Base-by-base conservation (phyloP, 2,888 invertebrate species). In the Sarcophaga variegata region DNA sequence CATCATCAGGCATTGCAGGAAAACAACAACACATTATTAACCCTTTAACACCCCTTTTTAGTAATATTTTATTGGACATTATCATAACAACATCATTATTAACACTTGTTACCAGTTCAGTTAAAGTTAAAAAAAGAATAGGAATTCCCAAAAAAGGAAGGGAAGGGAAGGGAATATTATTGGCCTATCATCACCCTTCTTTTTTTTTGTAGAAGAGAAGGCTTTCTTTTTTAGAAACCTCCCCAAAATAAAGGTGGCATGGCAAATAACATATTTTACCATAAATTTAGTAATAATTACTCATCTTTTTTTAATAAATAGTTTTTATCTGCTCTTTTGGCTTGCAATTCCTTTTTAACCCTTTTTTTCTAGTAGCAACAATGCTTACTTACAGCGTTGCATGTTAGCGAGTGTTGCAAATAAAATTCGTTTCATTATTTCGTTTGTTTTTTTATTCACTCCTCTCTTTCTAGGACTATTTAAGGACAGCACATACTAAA, bases 61-160 rank as follows among this genome's bases (percentile, higher is more conserved):
- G 69, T 62, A 76, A 60, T 12, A 80, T 20, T 75, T 76, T 81
- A 84, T 81, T 62, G 70, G 47, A 64, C 70, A 75, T 81, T 81
- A 81, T 78, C 74, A 84, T 78, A 84, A 82, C 87, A 82, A 87
- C 87, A 87, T 87, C 87, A 87, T 87, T 87, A 85, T 85, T 82
- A 85, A 82, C 87, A 87, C 87, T 87, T 87, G 87, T 87, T 87
- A 87, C 84, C 87, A 79, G 81, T 85, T 76, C 47, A 27, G 60
- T 72, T 62, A 10, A 37, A 10, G n/a, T n/a, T 62, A 54, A 22
- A 14, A 76, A 47, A 72, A 49, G 75, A 27, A 54, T 20, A 10
- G 62, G 8, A 60, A 22, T 22, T 22, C 22, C 22, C 1, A 22
- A 22, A 22, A 22, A 22, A 22, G 20, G 20, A 20, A 20, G 22